phyloP scores from a whole-genome alignment of 2,113 vertebrate genomes.

The Vulpes lagopus region DNA sequence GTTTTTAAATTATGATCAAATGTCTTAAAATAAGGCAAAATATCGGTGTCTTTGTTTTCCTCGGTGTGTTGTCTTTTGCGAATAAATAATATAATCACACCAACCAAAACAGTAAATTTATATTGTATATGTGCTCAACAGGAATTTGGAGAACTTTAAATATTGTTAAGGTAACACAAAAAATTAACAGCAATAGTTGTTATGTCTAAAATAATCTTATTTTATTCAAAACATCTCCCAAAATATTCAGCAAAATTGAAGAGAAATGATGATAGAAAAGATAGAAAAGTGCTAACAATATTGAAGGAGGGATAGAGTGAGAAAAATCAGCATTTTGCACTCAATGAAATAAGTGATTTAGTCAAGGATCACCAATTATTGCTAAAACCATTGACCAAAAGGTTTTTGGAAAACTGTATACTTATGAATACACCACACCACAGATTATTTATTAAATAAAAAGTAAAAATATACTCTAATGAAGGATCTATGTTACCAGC shows the following conservation, averaged over 20 bases:
- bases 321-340: background rate
- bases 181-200: background rate
- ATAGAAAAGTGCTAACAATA: background rate
- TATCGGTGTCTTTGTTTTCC: background rate
- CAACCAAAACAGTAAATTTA: background rate
- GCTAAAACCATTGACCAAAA: background rate
- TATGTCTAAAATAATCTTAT: background rate
- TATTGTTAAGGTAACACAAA: background rate
- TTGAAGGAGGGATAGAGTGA: background rate
- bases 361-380: background rate
- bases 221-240: conserved; percentile 6
- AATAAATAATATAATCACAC: background rate
- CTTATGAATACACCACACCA: background rate
- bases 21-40: background rate
- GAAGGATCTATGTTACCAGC: background rate
- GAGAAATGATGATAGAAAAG: background rate
- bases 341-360: background rate
- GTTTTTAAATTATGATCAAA: background rate
- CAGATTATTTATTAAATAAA: background rate
- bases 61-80: background rate
- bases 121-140: background rate
- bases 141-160: background rate
- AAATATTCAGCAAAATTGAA: background rate
- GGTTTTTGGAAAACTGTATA: background rate
- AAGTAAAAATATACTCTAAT: background rate